A percentile compares a stretch with the other conserved stretches of the same genome.
Conservation (phyloP, 1,140 invertebrate genomes). For the Heliconius hermathena region DNA sequence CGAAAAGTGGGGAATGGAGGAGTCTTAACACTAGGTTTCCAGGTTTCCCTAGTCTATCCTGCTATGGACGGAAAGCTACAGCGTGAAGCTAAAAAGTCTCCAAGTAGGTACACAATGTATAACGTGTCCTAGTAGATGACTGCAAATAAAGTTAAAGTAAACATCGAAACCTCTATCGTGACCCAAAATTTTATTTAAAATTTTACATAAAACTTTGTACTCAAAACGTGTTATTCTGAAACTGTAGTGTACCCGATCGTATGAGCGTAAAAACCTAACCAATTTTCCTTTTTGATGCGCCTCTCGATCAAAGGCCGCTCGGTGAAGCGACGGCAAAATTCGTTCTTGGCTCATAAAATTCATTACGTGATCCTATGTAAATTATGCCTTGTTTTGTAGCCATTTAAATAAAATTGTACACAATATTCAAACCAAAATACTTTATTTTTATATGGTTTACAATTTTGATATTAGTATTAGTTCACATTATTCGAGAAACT, state of each 20-base stretch:
- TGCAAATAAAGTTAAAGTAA: not conserved
- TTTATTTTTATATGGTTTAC: not conserved
- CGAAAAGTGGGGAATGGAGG: too few relatives aligned
- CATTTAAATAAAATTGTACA: not conserved
- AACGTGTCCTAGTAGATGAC: too few relatives aligned
- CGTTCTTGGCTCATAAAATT: constrained; percentile 54
- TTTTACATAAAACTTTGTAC: not conserved
- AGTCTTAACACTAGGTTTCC: too few relatives aligned
- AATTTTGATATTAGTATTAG: not conserved
- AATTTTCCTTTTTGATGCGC: constrained; percentile 69
- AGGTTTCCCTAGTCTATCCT: not conserved
- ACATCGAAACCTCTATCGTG: not conserved
- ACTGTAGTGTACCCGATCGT: constrained; percentile 24
- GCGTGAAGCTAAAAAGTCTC: too few relatives aligned
- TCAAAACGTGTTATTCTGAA: not conserved
- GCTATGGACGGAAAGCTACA: too few relatives aligned
- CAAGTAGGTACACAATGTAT: too few relatives aligned
- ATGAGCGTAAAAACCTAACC: constrained; percentile 54
- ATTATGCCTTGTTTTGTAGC: not conserved
- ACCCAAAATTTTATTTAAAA: not conserved
- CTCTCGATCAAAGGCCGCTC: constrained; percentile 62
- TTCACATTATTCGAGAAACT: too few relatives aligned
- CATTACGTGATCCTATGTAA: constrained; percentile 34
- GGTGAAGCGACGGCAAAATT: constrained; percentile 45
- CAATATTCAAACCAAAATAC: not conserved